These are phyloP conservation scores for Psilopsiagon aurifrons DNA, from an alignment of 2,113 vertebrate species.

Conservation along the genomic window DNA sequence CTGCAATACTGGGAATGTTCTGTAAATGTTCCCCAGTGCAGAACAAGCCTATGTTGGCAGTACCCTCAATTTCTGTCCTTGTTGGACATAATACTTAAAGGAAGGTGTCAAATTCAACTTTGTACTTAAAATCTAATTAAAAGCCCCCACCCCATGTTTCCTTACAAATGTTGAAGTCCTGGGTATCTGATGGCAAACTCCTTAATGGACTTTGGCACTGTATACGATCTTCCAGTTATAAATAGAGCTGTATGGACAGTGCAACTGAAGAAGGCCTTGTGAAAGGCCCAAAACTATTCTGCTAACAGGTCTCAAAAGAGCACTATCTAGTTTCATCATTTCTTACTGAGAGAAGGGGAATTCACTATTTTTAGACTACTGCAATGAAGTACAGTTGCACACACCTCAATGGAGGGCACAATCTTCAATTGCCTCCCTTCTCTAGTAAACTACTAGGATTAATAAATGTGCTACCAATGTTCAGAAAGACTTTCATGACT, in stretches of 20 bases:
- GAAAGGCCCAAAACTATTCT: background rate
- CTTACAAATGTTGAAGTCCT: background rate
- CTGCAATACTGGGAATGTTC: constrained; percentile 38
- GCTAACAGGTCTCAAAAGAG: background rate
- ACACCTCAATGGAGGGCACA: background rate
- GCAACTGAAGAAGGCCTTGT: background rate
- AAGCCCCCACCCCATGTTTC: background rate
- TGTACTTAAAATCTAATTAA: background rate
- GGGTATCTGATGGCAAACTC: background rate
- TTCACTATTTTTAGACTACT: background rate
- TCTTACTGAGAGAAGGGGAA: background rate
- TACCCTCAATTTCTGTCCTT: constrained; percentile 18
- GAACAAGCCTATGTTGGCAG: background rate
- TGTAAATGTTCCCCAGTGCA: background rate
- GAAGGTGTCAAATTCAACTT: background rate
- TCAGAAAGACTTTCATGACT: background rate
- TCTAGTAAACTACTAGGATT: background rate
- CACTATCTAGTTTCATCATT: background rate
- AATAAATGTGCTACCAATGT: background rate
- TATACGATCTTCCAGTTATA: background rate
- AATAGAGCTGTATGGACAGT: background rate
- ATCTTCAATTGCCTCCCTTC: background rate
- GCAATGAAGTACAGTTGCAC: background rate
- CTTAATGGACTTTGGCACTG: background rate
- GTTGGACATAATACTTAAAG: background rate